Evolutionary conservation across 2,888 invertebrate genomes (phyloP), one percentile per base, ranked within the genome.

Genomic region (Pollenia griseotomentosa): DNA sequence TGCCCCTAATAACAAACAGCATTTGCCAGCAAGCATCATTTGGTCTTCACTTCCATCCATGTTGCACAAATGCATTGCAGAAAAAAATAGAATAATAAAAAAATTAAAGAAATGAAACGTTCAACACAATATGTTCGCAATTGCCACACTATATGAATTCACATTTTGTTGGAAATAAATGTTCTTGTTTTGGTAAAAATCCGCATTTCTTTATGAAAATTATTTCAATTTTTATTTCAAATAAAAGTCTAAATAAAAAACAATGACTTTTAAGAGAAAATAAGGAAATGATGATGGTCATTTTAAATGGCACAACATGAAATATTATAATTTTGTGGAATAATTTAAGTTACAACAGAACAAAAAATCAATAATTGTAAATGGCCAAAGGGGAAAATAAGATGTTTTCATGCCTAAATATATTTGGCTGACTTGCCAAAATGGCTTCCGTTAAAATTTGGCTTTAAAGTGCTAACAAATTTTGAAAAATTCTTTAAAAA

Each of bases 81-180:
- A 19, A 55, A 42, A 53, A 63, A 12, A 6, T 40, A 51, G 10
- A 16, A 12, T 57, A 42, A 51, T 44, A 12, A 6, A 57, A 59
- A 44, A 44, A 59, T 42, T 3, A 44, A 16, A 57, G 16, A 44
- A 44, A 68, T 33, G 16, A 74, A 66, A 66, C 59, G 12, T 68
- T 10, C 51, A 82, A 80, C 83, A 83, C 83, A 83, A 83, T 73
- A 66, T 75, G 80, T 80, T 86, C 77, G 53, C 83, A 80, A 83
- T 65, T 80, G 83, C 83, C 71, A 65, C 44, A 82, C 23, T 57
- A 40, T 59, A 23, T 55, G 42, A 65, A 75, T 73, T 55, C 44
- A 73, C 73, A 79, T 66, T 85, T 80, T 55, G 46, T 44, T 14
- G 74, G 63, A 75, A 33, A 68, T 23, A 70, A 80, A 74, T 75